These are phyloP conservation scores for Aurelia aurita DNA, from an alignment of 30 jellyfish, hydroid and myxozoan species.

Conservation along the genomic window DNA sequence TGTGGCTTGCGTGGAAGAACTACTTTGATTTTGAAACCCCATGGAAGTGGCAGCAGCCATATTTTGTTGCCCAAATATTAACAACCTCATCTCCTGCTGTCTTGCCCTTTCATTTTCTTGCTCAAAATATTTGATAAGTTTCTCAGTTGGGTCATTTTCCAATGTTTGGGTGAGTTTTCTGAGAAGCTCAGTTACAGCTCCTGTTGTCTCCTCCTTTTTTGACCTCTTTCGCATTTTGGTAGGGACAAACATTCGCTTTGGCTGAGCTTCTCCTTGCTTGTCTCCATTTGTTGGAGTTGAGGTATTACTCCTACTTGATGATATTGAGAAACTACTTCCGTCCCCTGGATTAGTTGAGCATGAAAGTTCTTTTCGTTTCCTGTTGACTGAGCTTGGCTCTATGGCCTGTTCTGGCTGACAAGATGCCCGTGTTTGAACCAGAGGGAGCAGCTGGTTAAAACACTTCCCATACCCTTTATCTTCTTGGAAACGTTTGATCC, in stretches of 20 bases:
- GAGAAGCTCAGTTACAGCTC: conserved; percentile 11
- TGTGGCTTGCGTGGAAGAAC: conserved; percentile 18
- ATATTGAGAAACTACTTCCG: not conserved
- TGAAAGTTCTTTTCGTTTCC: not conserved
- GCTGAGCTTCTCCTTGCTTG: not conserved
- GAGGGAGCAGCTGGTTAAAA: conserved; percentile 33
- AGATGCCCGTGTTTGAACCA: conserved; percentile 38
- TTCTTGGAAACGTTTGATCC: conserved; percentile 33
- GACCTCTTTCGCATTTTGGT: conserved; percentile 1
- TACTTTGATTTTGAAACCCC: conserved; percentile 10
- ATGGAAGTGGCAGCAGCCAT: conserved; percentile 25
- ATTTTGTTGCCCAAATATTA: conserved; percentile 36
- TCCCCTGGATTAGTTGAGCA: not conserved
- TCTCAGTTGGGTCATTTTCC: conserved; percentile 36
- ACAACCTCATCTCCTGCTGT: conserved; percentile 25
- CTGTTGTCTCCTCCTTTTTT: not conserved
- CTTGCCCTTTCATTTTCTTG: conserved; percentile 3
- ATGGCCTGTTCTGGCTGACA: conserved; percentile 61
- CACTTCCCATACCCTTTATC: conserved; percentile 30
- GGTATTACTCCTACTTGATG: not conserved
- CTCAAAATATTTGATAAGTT: conserved; percentile 9
- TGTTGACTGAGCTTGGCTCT: conserved; percentile 17
- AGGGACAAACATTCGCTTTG: conserved; percentile 27
- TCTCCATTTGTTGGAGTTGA: not conserved
- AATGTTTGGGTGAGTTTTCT: not conserved